A percentile compares a stretch with the other conserved stretches of the same genome.
phyloP scores from a whole-genome alignment of 1,140 invertebrate genomes.

The Pachyrhynchus sulphureomaculatus region DNA sequence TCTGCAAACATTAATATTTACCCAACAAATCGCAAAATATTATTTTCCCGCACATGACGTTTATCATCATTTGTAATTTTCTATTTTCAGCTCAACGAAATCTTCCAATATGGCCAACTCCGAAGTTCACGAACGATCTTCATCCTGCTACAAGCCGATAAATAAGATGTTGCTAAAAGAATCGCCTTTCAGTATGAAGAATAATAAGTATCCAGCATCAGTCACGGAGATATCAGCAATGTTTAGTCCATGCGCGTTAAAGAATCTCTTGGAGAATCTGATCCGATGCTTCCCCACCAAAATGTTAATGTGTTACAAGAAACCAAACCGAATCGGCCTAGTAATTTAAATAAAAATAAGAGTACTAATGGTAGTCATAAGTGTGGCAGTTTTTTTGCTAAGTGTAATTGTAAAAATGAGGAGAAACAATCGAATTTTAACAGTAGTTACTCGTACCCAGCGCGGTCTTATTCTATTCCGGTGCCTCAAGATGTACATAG shows the following conservation, averaged over 20 bases:
- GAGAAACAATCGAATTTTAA: constrained; percentile 14
- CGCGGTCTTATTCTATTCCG: constrained; percentile 24
- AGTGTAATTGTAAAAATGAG: constrained; percentile 45
- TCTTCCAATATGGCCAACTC: constrained; percentile 34
- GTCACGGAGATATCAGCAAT: constrained; percentile 38
- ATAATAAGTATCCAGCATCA: constrained; percentile 34
- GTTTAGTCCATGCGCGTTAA: constrained; percentile 39
- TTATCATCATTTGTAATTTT: background rate
- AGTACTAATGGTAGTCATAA: constrained; percentile 44
- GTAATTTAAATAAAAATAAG: constrained; percentile 32
- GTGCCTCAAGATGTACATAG: constrained; percentile 10
- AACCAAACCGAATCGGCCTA: constrained; percentile 32
- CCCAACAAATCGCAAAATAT: background rate
- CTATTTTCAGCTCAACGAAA: constrained; percentile 12
- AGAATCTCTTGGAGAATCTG: constrained; percentile 18
- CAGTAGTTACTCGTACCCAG: background rate
- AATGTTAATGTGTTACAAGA: background rate
- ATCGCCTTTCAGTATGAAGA: constrained; percentile 31
- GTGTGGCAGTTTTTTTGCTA: constrained; percentile 50
- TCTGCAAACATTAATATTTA: background rate
- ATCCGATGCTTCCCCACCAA: background rate
- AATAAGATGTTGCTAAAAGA: constrained; percentile 32
- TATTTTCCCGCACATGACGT: background rate
- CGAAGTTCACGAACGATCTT: constrained; percentile 9
- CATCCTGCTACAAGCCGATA: constrained; percentile 31